Evolutionary conservation across 2,888 invertebrate species (phyloP), one percentile per base, ranked within the genome.

Genomic region (Sarcophaga variegata): DNA sequence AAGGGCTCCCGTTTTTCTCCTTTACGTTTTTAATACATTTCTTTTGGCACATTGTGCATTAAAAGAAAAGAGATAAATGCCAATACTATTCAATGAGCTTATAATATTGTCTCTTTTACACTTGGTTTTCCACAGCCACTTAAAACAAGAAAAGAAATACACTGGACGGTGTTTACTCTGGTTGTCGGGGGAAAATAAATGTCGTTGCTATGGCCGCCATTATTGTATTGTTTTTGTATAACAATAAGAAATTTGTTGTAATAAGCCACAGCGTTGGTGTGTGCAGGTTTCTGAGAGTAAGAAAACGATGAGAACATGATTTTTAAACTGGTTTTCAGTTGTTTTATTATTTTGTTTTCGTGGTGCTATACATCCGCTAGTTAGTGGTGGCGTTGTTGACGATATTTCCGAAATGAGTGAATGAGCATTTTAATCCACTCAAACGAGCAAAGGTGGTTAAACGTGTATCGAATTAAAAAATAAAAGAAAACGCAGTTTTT

Each of bases 401-500:
- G 66, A 59, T 76, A 63, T 83, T 80, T 60, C 45, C 20, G 66
- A 75, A 90, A 90, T 90, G 92, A 88, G 91, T 89, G 90, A 87
- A 80, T 88, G 88, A 89, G 86, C 88, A 81, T 83, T 88, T 54
- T 62, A 74, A 89, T 81, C 70, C 90, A 91, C 92, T 92, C 92
- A 90, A 76, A 60, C 74, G 64, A 69, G 63, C 64, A 62, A 81
- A 82, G 54, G 81, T 76, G 60, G 62, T 82, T 76, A 70, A 81
- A 71, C 49, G 69, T 81, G 85, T 88, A 88, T 80, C 17, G 17
- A 54, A 54, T 54, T 17, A 54, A 54, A 54, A 14, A 54, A 54
- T 12, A 54, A 54, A 54, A 54, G 14, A 54, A 83, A 84, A 76
- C 82, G 84, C 82, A 87, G 49, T 27, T 6, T 47, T 27, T 47